A percentile compares a stretch with the other conserved stretches of the same genome.
These are phyloP conservation scores for Drosophila mercatorum DNA, from an alignment of 2,888 invertebrate genomes.

Conservation along the genomic window DNA sequence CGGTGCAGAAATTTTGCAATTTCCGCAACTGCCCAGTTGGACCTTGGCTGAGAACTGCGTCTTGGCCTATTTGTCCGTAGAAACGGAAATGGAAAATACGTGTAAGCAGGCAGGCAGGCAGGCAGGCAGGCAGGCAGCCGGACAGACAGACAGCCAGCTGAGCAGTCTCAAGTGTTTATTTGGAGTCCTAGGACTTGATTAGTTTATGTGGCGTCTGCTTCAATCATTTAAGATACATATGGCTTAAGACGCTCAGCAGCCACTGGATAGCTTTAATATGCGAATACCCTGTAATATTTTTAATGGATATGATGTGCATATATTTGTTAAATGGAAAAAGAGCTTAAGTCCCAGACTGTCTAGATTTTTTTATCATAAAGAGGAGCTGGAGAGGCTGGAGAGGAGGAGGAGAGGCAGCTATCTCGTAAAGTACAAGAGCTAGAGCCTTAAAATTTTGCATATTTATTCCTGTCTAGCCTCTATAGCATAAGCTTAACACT, in stretches of 20 bases:
- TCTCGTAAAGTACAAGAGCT: not conserved
- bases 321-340: too few relatives aligned
- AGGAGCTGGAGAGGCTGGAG: not conserved
- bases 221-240: slow-evolving; percentile 2
- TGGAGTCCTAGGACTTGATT: slow-evolving; percentile 52
- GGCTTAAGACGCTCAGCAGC: not conserved
- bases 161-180: slow-evolving; percentile 56
- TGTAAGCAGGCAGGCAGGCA: slow-evolving; percentile 35
- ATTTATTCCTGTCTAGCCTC: not conserved
- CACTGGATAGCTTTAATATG: not conserved
- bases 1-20: slow-evolving; percentile 79
- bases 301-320: too few relatives aligned
- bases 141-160: not conserved
- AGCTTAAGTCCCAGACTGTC: too few relatives aligned
- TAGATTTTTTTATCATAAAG: not conserved
- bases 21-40: slow-evolving; percentile 58
- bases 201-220: slow-evolving; percentile 21
- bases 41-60: slow-evolving; percentile 34
- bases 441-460: not conserved
- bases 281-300: not conserved
- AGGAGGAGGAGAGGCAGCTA: not conserved
- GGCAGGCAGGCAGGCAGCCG: slow-evolving; percentile 12
- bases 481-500: not conserved
- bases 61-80: slow-evolving; percentile 30
- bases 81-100: slow-evolving; percentile 72